Evolutionary conservation across 2,888 invertebrate species (phyloP).

Genomic region (Orthosia incerta): DNA sequence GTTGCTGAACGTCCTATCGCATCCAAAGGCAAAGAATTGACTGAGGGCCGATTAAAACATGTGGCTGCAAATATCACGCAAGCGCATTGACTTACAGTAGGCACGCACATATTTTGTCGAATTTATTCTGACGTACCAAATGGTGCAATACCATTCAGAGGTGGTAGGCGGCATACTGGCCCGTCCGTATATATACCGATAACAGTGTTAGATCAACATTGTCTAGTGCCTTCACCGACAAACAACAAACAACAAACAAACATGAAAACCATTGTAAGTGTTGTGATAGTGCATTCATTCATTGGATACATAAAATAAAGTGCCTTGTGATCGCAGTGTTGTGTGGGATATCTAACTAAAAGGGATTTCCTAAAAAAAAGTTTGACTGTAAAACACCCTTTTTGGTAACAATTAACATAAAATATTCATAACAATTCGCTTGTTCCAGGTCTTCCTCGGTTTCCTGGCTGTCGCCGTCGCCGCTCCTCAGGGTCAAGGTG

Average conservation of each 20-base stretch:
- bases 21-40: conserved; percentile 44
- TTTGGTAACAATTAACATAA: not conserved
- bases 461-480: conserved; percentile 82
- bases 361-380: conserved; percentile 18
- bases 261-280: conserved; percentile 90
- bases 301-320: conserved; percentile 65
- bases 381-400: not conserved
- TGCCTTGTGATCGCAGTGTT: conserved; percentile 61
- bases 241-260: conserved; percentile 78
- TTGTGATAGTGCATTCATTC: conserved; percentile 77
- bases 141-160: conserved; percentile 86
- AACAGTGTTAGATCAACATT: conserved; percentile 86
- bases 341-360: conserved; percentile 47
- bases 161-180: conserved; percentile 85
- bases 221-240: conserved; percentile 86
- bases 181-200: conserved; percentile 87
- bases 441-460: conserved; percentile 84
- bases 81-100: conserved; percentile 77
- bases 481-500: conserved; percentile 81
- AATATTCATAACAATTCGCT: conserved; percentile 34
- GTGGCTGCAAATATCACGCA: conserved; percentile 75
- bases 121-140: conserved; percentile 83
- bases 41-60: conserved; percentile 61
- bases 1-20: conserved; percentile 23
- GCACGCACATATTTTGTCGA: conserved; percentile 82